These are phyloP conservation scores for Podabrus alpinus DNA, from an alignment of 2,888 invertebrate genomes.

Conservation along the genomic window DNA sequence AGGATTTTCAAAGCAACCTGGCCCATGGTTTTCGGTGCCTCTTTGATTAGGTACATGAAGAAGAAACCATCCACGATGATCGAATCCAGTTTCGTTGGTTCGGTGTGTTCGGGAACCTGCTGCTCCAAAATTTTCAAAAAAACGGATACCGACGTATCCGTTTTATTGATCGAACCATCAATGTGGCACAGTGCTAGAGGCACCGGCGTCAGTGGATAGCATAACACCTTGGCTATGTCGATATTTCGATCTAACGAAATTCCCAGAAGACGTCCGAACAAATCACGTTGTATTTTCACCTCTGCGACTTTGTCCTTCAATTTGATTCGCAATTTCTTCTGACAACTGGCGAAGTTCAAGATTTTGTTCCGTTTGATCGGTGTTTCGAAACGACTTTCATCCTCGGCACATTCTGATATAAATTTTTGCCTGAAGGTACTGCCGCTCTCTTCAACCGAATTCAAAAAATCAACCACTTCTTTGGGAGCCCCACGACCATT, in stretches of 20 bases:
- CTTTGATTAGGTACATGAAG: background rate
- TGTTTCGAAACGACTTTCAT: constrained; percentile 24
- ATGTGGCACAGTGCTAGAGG: background rate
- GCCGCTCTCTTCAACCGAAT: constrained; percentile 26
- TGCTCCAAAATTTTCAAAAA: background rate
- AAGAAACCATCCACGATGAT: background rate
- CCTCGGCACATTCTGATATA: constrained; percentile 24
- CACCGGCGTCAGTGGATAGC: background rate
- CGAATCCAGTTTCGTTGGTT: background rate
- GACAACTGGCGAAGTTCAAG: background rate
- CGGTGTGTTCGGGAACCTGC: background rate
- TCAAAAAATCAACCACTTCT: constrained; percentile 26
- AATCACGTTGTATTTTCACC: background rate
- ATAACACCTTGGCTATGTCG: background rate
- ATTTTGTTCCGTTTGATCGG: constrained; percentile 7
- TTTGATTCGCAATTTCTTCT: background rate
- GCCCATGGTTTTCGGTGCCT: background rate
- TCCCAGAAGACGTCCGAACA: background rate
- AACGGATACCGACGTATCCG: no score
- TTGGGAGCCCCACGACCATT: constrained; percentile 25
- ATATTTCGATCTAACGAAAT: background rate
- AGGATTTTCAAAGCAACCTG: background rate
- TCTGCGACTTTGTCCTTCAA: background rate
- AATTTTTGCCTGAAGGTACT: constrained; percentile 13
- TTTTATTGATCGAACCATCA: no score